Conservation (phyloP, 2,113 vertebrate species). For the Neogobius melanostomus region DNA sequence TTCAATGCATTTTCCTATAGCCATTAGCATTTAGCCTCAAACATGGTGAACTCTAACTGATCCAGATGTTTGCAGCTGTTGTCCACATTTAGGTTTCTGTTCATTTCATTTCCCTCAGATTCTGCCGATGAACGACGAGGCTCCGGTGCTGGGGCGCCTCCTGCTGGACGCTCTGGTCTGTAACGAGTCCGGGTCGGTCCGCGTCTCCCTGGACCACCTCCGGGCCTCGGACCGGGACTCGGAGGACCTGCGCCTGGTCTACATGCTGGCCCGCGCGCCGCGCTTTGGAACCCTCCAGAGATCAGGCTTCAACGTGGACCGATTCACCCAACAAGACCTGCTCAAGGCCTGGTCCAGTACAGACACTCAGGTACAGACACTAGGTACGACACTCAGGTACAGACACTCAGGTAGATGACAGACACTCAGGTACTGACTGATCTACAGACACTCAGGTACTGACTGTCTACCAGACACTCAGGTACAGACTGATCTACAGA, state of each 20-base stretch:
- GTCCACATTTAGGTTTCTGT: too few relatives aligned
- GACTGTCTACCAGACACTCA: too few relatives aligned
- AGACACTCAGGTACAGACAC: neutral
- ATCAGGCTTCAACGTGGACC: slow-evolving; percentile 58
- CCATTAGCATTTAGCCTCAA: too few relatives aligned
- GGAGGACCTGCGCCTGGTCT: slow-evolving; percentile 64
- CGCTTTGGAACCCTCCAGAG: slow-evolving; percentile 62
- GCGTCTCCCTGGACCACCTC: slow-evolving; percentile 68
- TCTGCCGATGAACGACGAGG: slow-evolving; percentile 65
- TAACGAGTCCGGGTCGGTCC: slow-evolving; percentile 59
- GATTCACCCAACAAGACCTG: slow-evolving; percentile 75
- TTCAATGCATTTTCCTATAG: too few relatives aligned
- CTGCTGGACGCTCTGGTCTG: slow-evolving; percentile 63
- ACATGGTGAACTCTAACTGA: too few relatives aligned
- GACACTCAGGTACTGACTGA: too few relatives aligned
- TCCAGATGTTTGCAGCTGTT: too few relatives aligned
- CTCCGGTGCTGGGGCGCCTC: slow-evolving; percentile 59
- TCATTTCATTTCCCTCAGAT: slow-evolving; percentile 49
- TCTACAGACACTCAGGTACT: too few relatives aligned
- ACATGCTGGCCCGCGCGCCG: slow-evolving; percentile 62
- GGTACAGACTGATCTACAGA: too few relatives aligned
- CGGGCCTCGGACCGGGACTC: slow-evolving; percentile 73
- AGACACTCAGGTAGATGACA: neutral
- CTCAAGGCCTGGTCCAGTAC: slow-evolving; percentile 29
- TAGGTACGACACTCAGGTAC: neutral